Evolutionary conservation across 2,888 invertebrate genomes (phyloP).

Genomic region (Acleris laterana): DNA sequence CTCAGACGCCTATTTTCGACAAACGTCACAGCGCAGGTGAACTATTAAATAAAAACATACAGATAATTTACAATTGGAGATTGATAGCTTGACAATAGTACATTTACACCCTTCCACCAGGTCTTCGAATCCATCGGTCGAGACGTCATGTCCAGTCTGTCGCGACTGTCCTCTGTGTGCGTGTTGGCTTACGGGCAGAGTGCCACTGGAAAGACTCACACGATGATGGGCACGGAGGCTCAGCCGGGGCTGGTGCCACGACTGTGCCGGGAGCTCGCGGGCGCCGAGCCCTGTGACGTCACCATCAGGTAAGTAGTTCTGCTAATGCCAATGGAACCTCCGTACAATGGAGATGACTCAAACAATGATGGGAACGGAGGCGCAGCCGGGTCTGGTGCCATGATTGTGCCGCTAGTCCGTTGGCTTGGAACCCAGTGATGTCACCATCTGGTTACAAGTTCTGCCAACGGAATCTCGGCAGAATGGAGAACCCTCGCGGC

Average conservation of each 20-base stretch:
- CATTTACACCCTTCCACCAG: slow-evolving; percentile 55
- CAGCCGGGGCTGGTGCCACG: slow-evolving; percentile 74
- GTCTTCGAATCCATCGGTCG: slow-evolving; percentile 87
- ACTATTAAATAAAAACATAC: too few species aligned
- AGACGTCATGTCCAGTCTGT: slow-evolving; percentile 86
- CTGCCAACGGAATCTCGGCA: slow-evolving; percentile 67
- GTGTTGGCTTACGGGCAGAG: slow-evolving; percentile 91
- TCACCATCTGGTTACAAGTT: slow-evolving; percentile 65
- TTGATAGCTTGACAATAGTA: too few species aligned
- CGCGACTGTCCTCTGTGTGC: slow-evolving; percentile 87
- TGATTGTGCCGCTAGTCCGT: slow-evolving; percentile 69
- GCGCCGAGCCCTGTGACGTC: slow-evolving; percentile 54
- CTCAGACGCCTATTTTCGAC: too few species aligned
- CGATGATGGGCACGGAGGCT: slow-evolving; percentile 87
- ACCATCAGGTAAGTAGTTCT: slow-evolving; percentile 62
- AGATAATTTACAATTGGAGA: too few species aligned
- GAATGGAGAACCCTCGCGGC: slow-evolving; percentile 88
- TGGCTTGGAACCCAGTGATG: slow-evolving; percentile 51
- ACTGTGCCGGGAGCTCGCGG: slow-evolving; percentile 67
- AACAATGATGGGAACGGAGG: slow-evolving; percentile 88
- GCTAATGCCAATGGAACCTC: too few species aligned
- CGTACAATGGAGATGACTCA: slow-evolving; percentile 91
- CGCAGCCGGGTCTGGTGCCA: slow-evolving; percentile 71
- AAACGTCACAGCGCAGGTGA: too few species aligned
- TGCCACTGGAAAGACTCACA: slow-evolving; percentile 90